Conservation (phyloP, 1,140 invertebrate genomes). For the Zaprionus africanus region DNA sequence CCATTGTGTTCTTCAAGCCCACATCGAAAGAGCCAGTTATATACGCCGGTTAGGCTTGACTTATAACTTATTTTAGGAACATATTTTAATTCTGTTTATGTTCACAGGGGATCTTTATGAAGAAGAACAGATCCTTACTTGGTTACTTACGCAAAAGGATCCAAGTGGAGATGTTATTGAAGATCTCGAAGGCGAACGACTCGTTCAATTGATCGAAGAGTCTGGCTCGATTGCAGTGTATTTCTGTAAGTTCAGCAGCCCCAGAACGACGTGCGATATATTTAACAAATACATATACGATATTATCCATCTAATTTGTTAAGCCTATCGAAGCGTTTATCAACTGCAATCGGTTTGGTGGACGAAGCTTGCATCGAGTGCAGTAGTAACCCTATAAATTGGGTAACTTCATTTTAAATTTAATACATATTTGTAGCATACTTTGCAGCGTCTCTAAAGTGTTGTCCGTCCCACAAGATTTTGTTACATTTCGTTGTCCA, state of each 20-base stretch:
- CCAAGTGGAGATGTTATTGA: slow-evolving; percentile 95
- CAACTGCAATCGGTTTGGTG: slow-evolving; percentile 82
- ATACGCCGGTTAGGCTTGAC: slow-evolving; percentile 90
- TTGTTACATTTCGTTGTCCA: slow-evolving; percentile 7
- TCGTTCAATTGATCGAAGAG: slow-evolving; percentile 92
- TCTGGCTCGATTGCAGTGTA: slow-evolving; percentile 94
- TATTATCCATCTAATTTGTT: slow-evolving; percentile 24
- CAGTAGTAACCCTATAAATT: not conserved
- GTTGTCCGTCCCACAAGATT: not conserved
- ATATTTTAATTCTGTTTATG: slow-evolving; percentile 15
- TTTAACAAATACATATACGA: slow-evolving; percentile 31
- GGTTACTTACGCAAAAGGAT: slow-evolving; percentile 96
- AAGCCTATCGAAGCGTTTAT: slow-evolving; percentile 47
- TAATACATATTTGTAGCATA: not conserved
- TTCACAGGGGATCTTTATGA: slow-evolving; percentile 93
- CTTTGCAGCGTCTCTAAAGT: slow-evolving; percentile 18
- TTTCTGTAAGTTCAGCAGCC: slow-evolving; percentile 91
- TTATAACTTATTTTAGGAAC: not conserved
- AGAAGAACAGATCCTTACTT: slow-evolving; percentile 94
- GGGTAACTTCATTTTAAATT: not conserved
- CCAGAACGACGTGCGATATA: slow-evolving; percentile 36
- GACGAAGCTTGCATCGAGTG: slow-evolving; percentile 47
- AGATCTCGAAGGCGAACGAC: slow-evolving; percentile 92
- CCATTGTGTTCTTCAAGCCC: slow-evolving; percentile 94
- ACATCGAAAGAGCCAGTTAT: slow-evolving; percentile 96